Base-by-base conservation (phyloP, 2,797 vertebrate genomes). In the Aeoliscus strigatus region DNA sequence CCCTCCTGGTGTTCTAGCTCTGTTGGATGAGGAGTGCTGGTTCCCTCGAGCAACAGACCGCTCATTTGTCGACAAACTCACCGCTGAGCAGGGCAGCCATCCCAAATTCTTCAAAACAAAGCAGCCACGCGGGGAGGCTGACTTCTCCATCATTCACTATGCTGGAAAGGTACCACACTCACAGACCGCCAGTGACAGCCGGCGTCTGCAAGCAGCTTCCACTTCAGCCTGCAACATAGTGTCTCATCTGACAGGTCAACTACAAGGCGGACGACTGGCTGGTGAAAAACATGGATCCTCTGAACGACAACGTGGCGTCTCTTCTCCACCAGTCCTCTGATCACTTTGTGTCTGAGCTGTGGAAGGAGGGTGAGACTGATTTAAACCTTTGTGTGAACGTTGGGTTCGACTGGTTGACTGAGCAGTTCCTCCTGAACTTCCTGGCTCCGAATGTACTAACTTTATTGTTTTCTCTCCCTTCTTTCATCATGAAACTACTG, bases 21-120 rank as follows among this genome's bases (percentile, higher is more conserved):
- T 96, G 32, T 70, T 96, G 73, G 93, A 96, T 3, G 93, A 96
- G 57, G 93, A 94, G 73, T 96, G 93, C 80, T 96, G 93, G 93
- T 96, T 96, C 73, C 93, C 93, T 0, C 89, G 93, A 53, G 93
- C 93, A n/a, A 94, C 93, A 0, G 93, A 96, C 63, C 91, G 90
- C 52, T 91, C 91, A 2, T 96, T 96, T 35, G 91, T 94, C 39
- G 93, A 96, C 57, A 96, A 96, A 67, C 61, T 94, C 25, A 83
- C 83, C 9, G 85, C 79, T 21, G 92, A 96, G 65, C 92, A 94
- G 66, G 91, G 92, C 24, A 42, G 62, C 10, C 93, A 96, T 75
- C 85, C 92, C 46, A 94, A 96, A 63, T 94, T 93, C 81, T 91
- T 91, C 82, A 87, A 88, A 46, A 87, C 92, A 0, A 86, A 91